Conservation (phyloP, 2,113 vertebrate genomes). For the Varanus salvator region DNA sequence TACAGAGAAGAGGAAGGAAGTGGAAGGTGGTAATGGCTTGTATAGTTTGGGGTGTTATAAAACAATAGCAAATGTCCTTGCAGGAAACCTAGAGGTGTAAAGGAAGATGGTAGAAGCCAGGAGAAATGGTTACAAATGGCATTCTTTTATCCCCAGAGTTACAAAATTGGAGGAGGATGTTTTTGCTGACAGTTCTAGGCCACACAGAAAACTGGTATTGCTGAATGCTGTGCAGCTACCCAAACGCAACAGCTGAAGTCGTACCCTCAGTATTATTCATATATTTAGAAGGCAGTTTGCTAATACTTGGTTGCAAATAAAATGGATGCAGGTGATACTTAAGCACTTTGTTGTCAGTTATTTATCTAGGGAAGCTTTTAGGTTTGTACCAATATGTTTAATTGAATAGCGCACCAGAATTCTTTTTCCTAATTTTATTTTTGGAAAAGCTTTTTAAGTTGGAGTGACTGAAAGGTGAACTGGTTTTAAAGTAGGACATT, state of each 20-base stretch:
- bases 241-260: constrained; percentile 39
- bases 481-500: constrained; percentile 52
- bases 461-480: constrained; percentile 41
- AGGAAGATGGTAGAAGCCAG: neutral
- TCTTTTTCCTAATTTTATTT: constrained; percentile 42
- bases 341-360: constrained; percentile 76
- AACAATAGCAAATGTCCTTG: neutral
- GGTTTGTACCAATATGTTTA: constrained; percentile 56
- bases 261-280: constrained; percentile 77
- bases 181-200: constrained; percentile 18
- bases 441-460: constrained; percentile 48
- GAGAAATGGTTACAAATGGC: constrained; percentile 31
- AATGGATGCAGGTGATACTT: constrained; percentile 66
- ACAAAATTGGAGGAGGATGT: neutral
- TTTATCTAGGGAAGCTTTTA: constrained; percentile 67
- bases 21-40: neutral
- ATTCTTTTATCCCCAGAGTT: neutral
- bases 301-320: constrained; percentile 77
- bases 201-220: constrained; percentile 25
- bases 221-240: constrained; percentile 26
- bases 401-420: constrained; percentile 42
- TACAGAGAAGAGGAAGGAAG: constrained; percentile 25
- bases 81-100: constrained; percentile 5
- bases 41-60: neutral
- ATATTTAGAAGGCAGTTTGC: constrained; percentile 68